Evolutionary conservation across 2,888 invertebrate genomes (phyloP).

Genomic region (Cecidostiba fungosa): DNA sequence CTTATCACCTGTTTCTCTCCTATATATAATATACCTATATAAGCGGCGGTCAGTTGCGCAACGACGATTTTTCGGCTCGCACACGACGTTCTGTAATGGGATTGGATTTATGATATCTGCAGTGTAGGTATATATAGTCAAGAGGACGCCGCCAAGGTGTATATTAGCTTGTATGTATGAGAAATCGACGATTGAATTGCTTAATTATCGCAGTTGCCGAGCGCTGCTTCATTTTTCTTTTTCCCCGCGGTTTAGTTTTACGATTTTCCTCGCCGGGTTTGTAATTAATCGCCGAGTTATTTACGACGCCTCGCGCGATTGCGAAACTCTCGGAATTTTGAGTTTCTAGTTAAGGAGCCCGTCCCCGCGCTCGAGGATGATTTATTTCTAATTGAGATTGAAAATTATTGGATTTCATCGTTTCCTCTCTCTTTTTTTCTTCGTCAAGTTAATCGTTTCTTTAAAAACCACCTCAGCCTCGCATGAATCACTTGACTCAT

Average conservation of each 20-base stretch:
- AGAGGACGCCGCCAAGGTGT: constrained; percentile 5
- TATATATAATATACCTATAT: no score
- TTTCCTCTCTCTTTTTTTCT: background rate
- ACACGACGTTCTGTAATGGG: constrained; percentile 63
- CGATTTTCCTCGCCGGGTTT: background rate
- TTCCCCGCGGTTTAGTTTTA: background rate
- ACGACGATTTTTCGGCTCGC: constrained; percentile 50
- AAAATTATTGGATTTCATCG: background rate
- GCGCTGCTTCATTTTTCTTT: background rate
- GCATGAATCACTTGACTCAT: background rate
- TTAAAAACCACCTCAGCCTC: background rate
- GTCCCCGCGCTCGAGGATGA: background rate
- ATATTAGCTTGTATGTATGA: constrained; percentile 14
- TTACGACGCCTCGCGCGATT: background rate
- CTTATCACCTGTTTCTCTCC: constrained; percentile 54
- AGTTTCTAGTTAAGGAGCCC: background rate
- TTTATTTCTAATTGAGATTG: constrained; percentile 19
- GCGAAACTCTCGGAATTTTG: background rate
- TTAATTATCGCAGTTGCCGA: constrained; percentile 55
- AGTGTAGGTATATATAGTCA: constrained; percentile 35
- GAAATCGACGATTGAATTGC: constrained; percentile 54
- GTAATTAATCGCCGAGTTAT: constrained; percentile 47
- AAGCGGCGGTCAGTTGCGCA: constrained; percentile 19
- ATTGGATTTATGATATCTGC: constrained; percentile 54
- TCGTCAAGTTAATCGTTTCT: background rate